Evolutionary conservation across 1,140 invertebrate genomes (phyloP), one percentile per base, ranked within the genome.

Genomic region (Potamilus streckersoni): DNA sequence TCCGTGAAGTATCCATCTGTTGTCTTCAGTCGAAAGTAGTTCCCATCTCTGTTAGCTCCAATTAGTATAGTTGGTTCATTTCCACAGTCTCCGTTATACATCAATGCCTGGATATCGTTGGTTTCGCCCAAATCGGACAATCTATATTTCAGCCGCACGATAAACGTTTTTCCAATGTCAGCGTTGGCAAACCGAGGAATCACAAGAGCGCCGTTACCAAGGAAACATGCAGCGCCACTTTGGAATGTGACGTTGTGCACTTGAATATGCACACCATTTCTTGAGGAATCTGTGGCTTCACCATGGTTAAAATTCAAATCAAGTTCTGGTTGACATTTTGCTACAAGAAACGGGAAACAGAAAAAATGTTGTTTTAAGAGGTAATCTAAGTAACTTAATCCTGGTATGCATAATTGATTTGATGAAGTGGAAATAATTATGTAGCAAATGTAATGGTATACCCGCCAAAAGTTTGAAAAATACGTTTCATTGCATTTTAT

Each of bases 81-180:
- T 17, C 70, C 75, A 57, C 75, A 77, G 49, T 77, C 75, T 6
- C 75, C 75, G n/a, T 77, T 77, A 63, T 72, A 72, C 27, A 77
- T 55, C 15, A 76, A n/a, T 19, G 69, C 74, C 64, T 72, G 69
- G 13, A 73, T 31, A 4, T 56, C 63, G n/a, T 59, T 68, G 38
- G 49, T 59, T 4, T 60, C 56, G 16, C 49, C 15, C 4, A 5
- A 56, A 8, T 20, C 11, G 8, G 20, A 31, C 11, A 31, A 20
- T 67, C 69, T 77, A 60, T 69, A 77, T 23, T 55, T 23, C 23
- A 77, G 1, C 16, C n/a, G 5, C 1, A 72, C 27, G 2, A 63
- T 55, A 11, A 77, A 38, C 12, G 56, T 71, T 12, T 66, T 59
- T 20, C 75, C 75, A 68, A 77, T 61, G 23, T 72, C 57, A 19